These are phyloP conservation scores for Dipodomys merriami DNA, from an alignment of 2,113 vertebrate genomes.

Conservation along the genomic window DNA sequence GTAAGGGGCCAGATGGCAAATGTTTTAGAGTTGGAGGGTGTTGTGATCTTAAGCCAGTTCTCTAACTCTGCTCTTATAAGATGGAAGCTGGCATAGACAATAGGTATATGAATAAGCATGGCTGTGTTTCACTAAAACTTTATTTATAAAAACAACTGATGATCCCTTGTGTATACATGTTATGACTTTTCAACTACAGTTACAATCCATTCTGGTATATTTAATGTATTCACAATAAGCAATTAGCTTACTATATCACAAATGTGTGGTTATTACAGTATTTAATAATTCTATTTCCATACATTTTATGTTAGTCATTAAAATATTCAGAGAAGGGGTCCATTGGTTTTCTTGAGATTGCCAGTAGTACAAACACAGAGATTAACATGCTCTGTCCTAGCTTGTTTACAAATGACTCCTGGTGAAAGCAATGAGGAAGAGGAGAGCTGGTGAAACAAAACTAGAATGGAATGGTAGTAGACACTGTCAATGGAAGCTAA, in stretches of 20 bases:
- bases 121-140: slow-evolving; percentile 67
- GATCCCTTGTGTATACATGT: neutral
- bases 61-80: neutral
- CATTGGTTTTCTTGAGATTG: neutral
- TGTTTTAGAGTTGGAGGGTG: slow-evolving; percentile 17
- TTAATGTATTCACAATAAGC: slow-evolving; percentile 15
- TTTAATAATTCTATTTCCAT: slow-evolving; percentile 28
- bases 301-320: slow-evolving; percentile 22
- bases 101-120: neutral
- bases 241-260: neutral
- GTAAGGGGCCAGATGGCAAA: slow-evolving; percentile 28
- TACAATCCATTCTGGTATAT: slow-evolving; percentile 32
- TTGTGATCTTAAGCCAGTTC: neutral
- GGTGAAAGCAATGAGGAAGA: neutral
- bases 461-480: neutral
- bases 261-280: slow-evolving; percentile 20
- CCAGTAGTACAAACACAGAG: neutral
- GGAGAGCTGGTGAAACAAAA: neutral
- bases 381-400: neutral
- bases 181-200: slow-evolving; percentile 31
- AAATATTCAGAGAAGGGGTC: slow-evolving; percentile 28
- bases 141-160: slow-evolving; percentile 51
- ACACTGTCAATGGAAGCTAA: neutral
- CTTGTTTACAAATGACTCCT: slow-evolving; percentile 7
- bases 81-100: neutral